Evolutionary conservation across 2,797 vertebrate species (phyloP).

Genomic region (Vultur gryphus): DNA sequence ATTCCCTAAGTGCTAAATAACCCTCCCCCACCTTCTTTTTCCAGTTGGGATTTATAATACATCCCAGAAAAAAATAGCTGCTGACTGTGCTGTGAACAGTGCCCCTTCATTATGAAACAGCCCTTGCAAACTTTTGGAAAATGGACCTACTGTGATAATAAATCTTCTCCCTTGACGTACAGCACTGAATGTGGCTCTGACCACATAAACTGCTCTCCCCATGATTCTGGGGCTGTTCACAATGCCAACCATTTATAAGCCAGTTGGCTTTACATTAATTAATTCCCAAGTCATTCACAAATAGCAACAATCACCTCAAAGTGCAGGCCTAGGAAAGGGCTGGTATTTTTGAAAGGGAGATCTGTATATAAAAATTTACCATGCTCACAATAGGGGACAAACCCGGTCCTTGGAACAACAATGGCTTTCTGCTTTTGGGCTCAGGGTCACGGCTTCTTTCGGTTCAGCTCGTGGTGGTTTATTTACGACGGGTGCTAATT

Average conservation of each 20-base stretch:
- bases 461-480: neutral
- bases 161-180: constrained; percentile 57
- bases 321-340: constrained; percentile 41
- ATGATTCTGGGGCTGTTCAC: constrained; percentile 48
- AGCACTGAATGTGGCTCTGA: constrained; percentile 49
- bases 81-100: constrained; percentile 4
- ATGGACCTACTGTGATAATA: constrained; percentile 43
- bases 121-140: constrained; percentile 38
- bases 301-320: constrained; percentile 71
- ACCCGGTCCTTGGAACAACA: neutral
- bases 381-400: constrained; percentile 33
- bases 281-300: constrained; percentile 75
- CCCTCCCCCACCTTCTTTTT: neutral
- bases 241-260: constrained; percentile 74
- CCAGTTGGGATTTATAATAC: neutral
- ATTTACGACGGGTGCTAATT: neutral
- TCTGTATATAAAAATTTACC: constrained; percentile 61
- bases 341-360: constrained; percentile 68
- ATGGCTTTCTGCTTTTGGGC: neutral
- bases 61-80: neutral
- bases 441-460: accelerated
- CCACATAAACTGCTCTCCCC: constrained; percentile 65
- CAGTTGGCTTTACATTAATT: constrained; percentile 73
- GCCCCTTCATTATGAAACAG: constrained; percentile 29
- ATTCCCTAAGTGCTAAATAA: neutral